Evolutionary conservation across 2,797 vertebrate species (phyloP).

Genomic region (Poliocrania exsul): DNA sequence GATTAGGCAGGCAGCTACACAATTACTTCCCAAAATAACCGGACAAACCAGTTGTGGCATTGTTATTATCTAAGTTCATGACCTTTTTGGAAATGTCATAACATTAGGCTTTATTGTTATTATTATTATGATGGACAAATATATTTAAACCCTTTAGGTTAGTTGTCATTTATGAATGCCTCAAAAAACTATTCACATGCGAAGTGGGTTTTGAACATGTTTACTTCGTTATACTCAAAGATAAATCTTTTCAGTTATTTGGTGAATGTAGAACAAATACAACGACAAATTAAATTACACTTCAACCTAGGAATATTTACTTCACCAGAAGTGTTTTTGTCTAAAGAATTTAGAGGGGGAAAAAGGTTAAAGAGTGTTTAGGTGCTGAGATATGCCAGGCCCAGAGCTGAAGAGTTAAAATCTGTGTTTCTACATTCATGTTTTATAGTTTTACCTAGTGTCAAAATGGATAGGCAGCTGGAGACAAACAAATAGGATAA

Average conservation of each 20-base stretch:
- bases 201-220: background rate
- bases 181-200: background rate
- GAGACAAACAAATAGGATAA: background rate
- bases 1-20: background rate
- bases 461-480: background rate
- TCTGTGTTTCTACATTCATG: background rate
- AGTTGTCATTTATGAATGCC: background rate
- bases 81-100: background rate
- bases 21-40: background rate
- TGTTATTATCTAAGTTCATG: background rate
- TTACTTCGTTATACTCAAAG: background rate
- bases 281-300: background rate
- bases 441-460: background rate
- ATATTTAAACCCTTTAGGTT: background rate
- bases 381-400: background rate
- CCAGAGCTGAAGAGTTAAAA: background rate
- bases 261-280: background rate
- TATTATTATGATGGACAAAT: background rate
- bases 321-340: background rate
- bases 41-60: background rate
- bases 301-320: background rate
- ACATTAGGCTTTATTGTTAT: background rate
- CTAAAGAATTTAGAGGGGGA: background rate
- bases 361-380: background rate
- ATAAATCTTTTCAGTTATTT: background rate